These are phyloP conservation scores for Luperina nickerlii DNA, from an alignment of 2,888 invertebrate genomes.

Conservation along the genomic window DNA sequence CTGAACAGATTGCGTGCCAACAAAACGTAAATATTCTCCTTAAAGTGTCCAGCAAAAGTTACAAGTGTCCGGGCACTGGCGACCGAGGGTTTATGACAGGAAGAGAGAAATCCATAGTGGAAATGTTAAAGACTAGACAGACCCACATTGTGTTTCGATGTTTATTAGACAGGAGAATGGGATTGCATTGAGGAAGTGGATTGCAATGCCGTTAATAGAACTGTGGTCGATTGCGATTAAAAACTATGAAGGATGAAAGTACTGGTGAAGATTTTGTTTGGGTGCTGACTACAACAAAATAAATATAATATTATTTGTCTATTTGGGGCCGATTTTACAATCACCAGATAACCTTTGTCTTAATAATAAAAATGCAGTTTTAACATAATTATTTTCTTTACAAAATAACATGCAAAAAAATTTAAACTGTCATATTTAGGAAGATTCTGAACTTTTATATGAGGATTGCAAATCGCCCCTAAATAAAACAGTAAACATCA, in stretches of 20 bases:
- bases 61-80: conserved; percentile 42
- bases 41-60: conserved; percentile 55
- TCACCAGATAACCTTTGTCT: too few species aligned
- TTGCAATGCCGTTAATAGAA: not conserved
- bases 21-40: conserved; percentile 52
- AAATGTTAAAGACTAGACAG: conserved; percentile 48
- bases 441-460: too few species aligned
- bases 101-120: conserved; percentile 56
- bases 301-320: not conserved
- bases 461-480: too few species aligned
- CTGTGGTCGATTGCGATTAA: not conserved
- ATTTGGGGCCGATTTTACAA: too few species aligned
- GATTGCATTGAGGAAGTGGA: conserved; percentile 28
- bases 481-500: too few species aligned
- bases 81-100: conserved; percentile 56
- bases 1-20: conserved; percentile 55
- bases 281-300: not conserved
- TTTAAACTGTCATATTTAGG: too few species aligned
- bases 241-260: not conserved
- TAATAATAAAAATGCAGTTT: too few species aligned
- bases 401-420: too few species aligned
- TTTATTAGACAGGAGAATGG: conserved; percentile 44
- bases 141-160: conserved; percentile 40
- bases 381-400: too few species aligned
- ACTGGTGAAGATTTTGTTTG: not conserved